A percentile compares a stretch with the other conserved stretches of the same genome.
Conservation (phyloP, 1,140 invertebrate genomes). For the Micrasema longulum region DNA sequence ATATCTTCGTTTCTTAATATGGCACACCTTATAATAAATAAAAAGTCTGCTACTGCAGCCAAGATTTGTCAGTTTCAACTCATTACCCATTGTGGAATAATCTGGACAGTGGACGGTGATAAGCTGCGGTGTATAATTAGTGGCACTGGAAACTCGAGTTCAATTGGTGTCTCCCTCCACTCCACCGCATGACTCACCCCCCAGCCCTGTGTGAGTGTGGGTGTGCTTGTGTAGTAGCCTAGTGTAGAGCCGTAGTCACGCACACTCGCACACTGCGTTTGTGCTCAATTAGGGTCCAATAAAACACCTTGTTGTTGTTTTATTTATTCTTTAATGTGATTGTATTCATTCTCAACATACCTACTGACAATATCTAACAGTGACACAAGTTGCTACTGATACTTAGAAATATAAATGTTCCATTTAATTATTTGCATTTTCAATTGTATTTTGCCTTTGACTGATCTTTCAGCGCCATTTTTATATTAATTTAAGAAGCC, state of each 20-base stretch:
- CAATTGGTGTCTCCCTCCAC: constrained; percentile 36
- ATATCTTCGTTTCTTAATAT: constrained; percentile 30
- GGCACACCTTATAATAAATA: constrained; percentile 25
- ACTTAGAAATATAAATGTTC: constrained; percentile 25
- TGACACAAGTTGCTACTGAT: constrained; percentile 35
- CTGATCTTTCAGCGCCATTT: constrained; percentile 40
- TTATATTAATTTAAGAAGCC: constrained; percentile 27
- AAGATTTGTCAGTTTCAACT: constrained; percentile 24
- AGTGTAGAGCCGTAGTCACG: not conserved
- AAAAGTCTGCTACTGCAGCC: constrained; percentile 17
- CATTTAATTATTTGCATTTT: not conserved
- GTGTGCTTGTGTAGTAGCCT: constrained; percentile 7
- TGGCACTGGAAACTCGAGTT: constrained; percentile 29
- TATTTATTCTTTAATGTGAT: constrained; percentile 43
- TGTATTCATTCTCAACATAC: constrained; percentile 44
- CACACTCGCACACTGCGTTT: constrained; percentile 7
- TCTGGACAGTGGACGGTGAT: constrained; percentile 28
- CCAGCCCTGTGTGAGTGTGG: not conserved
- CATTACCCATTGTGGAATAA: constrained; percentile 24
- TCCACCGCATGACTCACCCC: constrained; percentile 21
- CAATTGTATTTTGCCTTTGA: constrained; percentile 14
- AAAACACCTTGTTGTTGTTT: constrained; percentile 46
- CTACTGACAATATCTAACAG: constrained; percentile 29
- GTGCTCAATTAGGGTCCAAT: constrained; percentile 32
- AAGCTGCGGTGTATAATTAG: constrained; percentile 35